phyloP scores from a whole-genome alignment of 2,113 vertebrate species.

The Chroicocephalus ridibundus region DNA sequence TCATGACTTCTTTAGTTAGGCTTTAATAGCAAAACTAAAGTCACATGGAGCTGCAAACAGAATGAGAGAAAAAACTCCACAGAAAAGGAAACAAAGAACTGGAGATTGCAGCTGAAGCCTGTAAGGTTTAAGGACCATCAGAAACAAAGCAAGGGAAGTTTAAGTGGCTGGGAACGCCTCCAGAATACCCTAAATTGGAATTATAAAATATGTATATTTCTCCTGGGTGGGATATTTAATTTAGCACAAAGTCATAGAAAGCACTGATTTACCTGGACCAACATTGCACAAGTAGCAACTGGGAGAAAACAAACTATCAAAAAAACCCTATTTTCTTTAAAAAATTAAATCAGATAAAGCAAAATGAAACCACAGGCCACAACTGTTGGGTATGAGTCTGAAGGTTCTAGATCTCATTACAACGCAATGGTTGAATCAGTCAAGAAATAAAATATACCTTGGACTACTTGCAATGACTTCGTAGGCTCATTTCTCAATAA shows the following conservation, averaged over 20 bases:
- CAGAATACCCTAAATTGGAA: background rate
- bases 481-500: background rate
- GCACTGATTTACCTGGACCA: background rate
- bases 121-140: background rate
- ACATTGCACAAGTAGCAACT: background rate
- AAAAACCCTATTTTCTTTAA: fast-evolving
- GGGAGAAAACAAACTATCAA: background rate
- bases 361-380: background rate
- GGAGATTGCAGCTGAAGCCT: background rate
- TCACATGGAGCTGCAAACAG: background rate
- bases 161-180: background rate
- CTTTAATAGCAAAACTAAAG: background rate
- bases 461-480: background rate
- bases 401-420: background rate
- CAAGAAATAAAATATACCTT: background rate
- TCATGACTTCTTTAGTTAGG: background rate
- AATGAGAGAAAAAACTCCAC: background rate
- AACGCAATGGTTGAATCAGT: fast-evolving
- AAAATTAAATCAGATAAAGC: background rate
- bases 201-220: background rate
- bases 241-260: background rate
- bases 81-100: background rate
- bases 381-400: background rate
- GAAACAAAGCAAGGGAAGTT: background rate
- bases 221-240: background rate